Base-by-base conservation (phyloP, 2,888 invertebrate species). In the Nycteola revayana region DNA sequence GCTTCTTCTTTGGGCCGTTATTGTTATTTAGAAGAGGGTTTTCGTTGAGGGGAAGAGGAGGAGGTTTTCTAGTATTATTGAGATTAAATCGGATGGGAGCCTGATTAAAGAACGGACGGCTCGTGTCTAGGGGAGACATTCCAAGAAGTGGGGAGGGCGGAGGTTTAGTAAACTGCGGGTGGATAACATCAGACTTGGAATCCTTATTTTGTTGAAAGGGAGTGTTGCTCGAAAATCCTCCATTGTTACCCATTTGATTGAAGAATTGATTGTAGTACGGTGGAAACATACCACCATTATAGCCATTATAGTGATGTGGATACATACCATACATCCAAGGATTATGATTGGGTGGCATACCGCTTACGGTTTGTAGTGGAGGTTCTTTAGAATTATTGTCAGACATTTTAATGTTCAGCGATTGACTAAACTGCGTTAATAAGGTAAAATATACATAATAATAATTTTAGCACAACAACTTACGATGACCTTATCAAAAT, bases 1-100 rank as follows among this genome's bases (percentile, higher is more conserved):
- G 91, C 69, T 95, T 95, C 82, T 94, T 95, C 85, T 95, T 94
- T 1, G 90, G 89, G 7, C 89, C 90, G 36, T 90, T 91, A 56
- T 64, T 78, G 48, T 64, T 78, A 48, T 77, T 86, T 9, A 81
- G 58, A 9, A 88, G 75, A 25, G 86, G 88, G 59, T 85, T 88
- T 60, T 83, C 87, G 51, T 73, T 81, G 10, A 69, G 57, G 28
- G 75, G 71, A 43, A 82, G 55, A n/a, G 83, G 84, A 39, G 80
- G 60, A 39, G 82, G 70, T 60, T 86, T 87, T 44, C 77, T 73
- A 41, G 73, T 65, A 38, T 70, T 79, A 49, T 85, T 86, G 2
- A 89, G 65, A 67, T 89, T 88, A 60, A 89, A 89, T 47, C 88
- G 74, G 42, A 89, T 88, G 3, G 89, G 89, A 10, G 76, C 53